These are phyloP conservation scores for Ellobius talpinus DNA, from an alignment of 2,113 vertebrate species.

Conservation along the genomic window DNA sequence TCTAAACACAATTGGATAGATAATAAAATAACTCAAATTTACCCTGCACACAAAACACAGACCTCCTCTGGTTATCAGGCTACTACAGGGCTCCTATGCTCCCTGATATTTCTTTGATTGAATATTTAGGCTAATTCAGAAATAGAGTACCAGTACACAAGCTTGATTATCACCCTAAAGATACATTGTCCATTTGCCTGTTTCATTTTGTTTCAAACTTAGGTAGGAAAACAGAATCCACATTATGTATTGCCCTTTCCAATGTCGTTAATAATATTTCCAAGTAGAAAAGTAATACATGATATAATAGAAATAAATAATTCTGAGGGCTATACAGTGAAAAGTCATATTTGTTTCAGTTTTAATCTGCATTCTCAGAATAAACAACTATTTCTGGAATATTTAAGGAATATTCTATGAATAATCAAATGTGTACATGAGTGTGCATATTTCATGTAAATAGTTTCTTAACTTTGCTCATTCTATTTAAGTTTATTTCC, in stretches of 20 bases:
- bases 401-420: slow-evolving; percentile 24
- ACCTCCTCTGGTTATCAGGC: neutral
- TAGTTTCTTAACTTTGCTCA: neutral
- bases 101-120: neutral
- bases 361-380: neutral
- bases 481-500: neutral
- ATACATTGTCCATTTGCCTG: slow-evolving; percentile 1
- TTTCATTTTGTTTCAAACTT: slow-evolving; percentile 22
- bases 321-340: neutral
- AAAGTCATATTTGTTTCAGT: neutral
- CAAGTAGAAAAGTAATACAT: slow-evolving; percentile 5
- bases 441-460: neutral
- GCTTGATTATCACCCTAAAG: neutral
- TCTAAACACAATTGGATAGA: neutral
- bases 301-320: slow-evolving; percentile 8
- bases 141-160: neutral
- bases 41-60: neutral
- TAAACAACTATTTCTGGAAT: neutral
- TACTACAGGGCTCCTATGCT: neutral
- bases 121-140: neutral
- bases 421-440: neutral
- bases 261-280: neutral
- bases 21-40: neutral
- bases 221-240: neutral
- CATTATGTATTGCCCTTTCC: neutral